Evolutionary conservation across 2,113 vertebrate genomes (phyloP), one percentile per base, ranked within the genome.

Genomic region (Clupea harengus): DNA sequence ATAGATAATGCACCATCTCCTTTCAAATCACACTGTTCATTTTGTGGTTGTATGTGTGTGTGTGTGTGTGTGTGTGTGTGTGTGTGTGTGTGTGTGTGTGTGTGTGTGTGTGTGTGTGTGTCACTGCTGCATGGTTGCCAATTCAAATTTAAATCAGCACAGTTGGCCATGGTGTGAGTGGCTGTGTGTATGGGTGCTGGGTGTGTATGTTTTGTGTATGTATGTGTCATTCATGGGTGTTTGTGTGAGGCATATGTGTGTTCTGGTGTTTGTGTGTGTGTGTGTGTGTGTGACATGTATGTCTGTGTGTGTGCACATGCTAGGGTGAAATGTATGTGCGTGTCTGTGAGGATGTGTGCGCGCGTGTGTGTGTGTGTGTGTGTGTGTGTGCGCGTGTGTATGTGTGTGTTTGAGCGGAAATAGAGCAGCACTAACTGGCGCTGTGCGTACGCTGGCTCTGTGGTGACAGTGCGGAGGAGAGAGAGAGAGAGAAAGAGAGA

Each of bases 351-450:
- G 2, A 25, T 64, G 60, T 64, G n/a, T 1, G n/a, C 0, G 22
- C 3, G 83, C 17, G 39, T 50, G 45, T 72, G 83, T 85, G 82
- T 60, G 49, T 22, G 49, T 57, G 47, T 52, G 54, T 25, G 83
- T 75, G 46, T n/a, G 54, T 47, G 44, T 25, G 60, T 17, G 57
- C 4, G 60, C 17, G 44, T 50, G 45, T 72, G 83, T 85, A 81
- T 60, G 50, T 22, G 50, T 57, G 25, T 57, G 25, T 83, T 83
- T 87, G 86, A 72, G 86, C 78, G 81, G 72, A 89, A 88, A 86
- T 89, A 88, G 90, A 89, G 85, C 90, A 88, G 81, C 86, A 88
- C 85, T 89, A 88, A 90, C 88, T 83, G 52, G 85, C 44, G 17
- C 50, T 84, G 87, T 80, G 64, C n/a, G n/a, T 67, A 67, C 64